These are phyloP conservation scores for Indicator indicator DNA, from an alignment of 2,113 vertebrate genomes.

Conservation along the genomic window DNA sequence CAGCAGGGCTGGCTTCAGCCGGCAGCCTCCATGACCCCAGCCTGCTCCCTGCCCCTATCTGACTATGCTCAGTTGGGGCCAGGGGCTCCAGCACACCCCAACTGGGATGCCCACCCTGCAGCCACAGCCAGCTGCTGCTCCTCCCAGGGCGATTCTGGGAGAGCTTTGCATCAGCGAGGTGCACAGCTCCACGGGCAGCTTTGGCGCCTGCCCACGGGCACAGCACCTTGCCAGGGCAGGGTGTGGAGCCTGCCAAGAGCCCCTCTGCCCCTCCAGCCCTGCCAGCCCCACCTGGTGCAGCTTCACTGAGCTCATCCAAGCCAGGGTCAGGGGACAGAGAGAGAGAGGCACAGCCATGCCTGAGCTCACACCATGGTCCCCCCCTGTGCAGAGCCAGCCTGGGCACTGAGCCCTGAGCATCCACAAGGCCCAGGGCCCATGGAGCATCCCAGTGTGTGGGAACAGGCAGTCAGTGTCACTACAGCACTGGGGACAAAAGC, in stretches of 20 bases:
- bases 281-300: background rate
- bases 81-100: fast-evolving
- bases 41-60: fast-evolving
- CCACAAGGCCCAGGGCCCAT: background rate
- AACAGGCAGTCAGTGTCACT: fast-evolving
- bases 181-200: background rate
- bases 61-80: fast-evolving
- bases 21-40: background rate
- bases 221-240: background rate
- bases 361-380: fast-evolving
- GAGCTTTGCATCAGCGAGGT: background rate
- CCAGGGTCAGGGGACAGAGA: fast-evolving
- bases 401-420: background rate
- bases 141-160: fast-evolving
- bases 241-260: background rate
- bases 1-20: background rate
- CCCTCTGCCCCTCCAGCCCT: background rate
- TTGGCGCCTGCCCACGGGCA: background rate
- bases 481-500: background rate
- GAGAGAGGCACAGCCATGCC: background rate
- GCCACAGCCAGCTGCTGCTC: fast-evolving
- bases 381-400: background rate
- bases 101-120: fast-evolving
- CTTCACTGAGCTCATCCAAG: background rate
- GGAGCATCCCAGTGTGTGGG: background rate